Base-by-base conservation (phyloP, 2,888 invertebrate genomes). In the Ceriagrion tenellum region DNA sequence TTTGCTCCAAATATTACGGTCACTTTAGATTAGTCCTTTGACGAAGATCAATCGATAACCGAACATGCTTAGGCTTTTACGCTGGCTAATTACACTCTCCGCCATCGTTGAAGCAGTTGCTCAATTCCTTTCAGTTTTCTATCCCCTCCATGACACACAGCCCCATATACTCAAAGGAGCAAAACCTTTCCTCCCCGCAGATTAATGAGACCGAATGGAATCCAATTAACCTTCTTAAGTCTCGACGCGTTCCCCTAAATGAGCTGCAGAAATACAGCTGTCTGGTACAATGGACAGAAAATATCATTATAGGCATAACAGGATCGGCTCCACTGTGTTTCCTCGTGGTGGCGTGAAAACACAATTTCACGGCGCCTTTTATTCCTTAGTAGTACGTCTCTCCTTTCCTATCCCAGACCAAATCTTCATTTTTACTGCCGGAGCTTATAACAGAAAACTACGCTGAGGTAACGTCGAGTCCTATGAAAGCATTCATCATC, bases 161-260 rank as follows among this genome's bases (percentile, higher is more conserved):
- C 30, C 16, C 35, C 16, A 47, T 55, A 89, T 23, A 47, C 20
- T 26, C 47, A 47, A 55, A 89, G 47, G 55, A 55, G 55, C 55
- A n/a, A 89, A 89, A 40, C 13, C 63, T 20, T 40, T 63, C 35
- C 81, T 30, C 63, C 12, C 35, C 0, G 59, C 23, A 35, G 59
- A 91, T 91, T 91, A 91, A 91, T 26, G 63, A 91, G 91, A 47
- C 55, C 89, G 47, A n/a, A n/a, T n/a, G 55, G 35, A 91, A 91
- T 59, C 91, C 91, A 63, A 91, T 63, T 91, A 91, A 91, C 59
- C 63, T 59, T 59, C 30, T 56, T 59, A 81, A 63, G 59, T 40
- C 35, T 35, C 89, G 26, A 6, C 59, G 23, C 56, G 10, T 91
- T 35, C 63, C 20, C 35, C 8, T 59, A 63, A 63, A 40, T 20